Percentiles rank a stretch among this genome's conserved stretches.
Conservation (phyloP, 1,140 invertebrate genomes). For the Lepidotrigona ventralis region DNA sequence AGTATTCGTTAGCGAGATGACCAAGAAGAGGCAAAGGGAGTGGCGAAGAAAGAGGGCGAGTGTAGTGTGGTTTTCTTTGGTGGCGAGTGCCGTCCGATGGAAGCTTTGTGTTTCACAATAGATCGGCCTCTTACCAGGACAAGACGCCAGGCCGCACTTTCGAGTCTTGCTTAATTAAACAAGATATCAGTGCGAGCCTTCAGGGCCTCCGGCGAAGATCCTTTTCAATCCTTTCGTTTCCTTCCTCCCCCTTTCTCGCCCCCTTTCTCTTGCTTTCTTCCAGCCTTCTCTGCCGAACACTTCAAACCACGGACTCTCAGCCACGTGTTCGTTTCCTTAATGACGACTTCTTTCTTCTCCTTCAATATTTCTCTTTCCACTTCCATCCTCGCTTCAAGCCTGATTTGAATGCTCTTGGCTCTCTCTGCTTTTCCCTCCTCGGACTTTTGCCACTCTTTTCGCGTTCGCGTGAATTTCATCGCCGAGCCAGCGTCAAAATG, state of each 20-base stretch:
- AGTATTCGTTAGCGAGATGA: constrained; percentile 34
- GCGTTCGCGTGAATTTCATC: not conserved
- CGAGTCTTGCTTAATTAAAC: constrained; percentile 70
- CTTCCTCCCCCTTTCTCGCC: constrained; percentile 7
- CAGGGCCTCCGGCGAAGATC: constrained; percentile 36
- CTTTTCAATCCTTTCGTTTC: constrained; percentile 58
- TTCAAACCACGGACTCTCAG: constrained; percentile 53
- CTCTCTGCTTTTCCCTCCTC: not conserved
- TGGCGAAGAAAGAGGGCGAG: not conserved
- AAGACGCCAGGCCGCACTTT: constrained; percentile 61
- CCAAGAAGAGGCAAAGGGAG: constrained; percentile 1
- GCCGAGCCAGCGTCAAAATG: too few species aligned
- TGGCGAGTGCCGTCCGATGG: constrained; percentile 29
- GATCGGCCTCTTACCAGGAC: constrained; percentile 58
- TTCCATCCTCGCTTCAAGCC: not conserved
- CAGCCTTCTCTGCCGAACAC: constrained; percentile 50
- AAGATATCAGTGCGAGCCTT: constrained; percentile 68
- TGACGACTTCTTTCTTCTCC: constrained; percentile 60
- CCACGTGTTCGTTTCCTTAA: constrained; percentile 58
- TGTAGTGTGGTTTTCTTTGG: constrained; percentile 16
- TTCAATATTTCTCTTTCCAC: not conserved
- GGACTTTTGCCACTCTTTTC: not conserved
- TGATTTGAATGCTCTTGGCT: not conserved
- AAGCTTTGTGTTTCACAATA: constrained; percentile 61
- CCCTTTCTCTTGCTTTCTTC: constrained; percentile 20